Percentiles rank a stretch among this genome's conserved stretches.
These are phyloP conservation scores for Oryzias melastigma DNA, from an alignment of 2,113 vertebrate species.

Conservation along the genomic window DNA sequence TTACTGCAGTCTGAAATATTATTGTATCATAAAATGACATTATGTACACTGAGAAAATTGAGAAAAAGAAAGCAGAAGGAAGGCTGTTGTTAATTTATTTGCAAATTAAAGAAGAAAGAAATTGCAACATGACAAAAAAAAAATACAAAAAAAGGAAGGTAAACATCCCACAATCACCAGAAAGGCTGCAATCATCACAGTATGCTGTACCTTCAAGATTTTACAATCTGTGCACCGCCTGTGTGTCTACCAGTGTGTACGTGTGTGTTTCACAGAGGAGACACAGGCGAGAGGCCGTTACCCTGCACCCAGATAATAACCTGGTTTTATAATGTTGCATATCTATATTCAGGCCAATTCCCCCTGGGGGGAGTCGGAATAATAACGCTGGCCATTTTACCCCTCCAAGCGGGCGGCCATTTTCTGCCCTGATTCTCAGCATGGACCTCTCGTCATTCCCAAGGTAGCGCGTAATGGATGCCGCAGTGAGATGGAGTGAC, in stretches of 20 bases:
- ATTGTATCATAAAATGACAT: conserved; percentile 53
- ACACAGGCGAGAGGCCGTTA: conserved; percentile 70
- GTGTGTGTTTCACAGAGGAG: conserved; percentile 51
- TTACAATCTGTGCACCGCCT: conserved; percentile 35
- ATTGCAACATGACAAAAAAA: conserved; percentile 37
- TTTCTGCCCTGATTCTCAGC: conserved; percentile 76
- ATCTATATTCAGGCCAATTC: conserved; percentile 80
- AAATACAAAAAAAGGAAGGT: conserved; percentile 25
- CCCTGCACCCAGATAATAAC: conserved; percentile 78
- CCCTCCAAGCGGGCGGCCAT: conserved; percentile 70
- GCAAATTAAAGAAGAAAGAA: conserved; percentile 47
- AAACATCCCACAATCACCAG: conserved; percentile 54
- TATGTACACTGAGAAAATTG: conserved; percentile 29
- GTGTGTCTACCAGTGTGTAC: conserved; percentile 47
- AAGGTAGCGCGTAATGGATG: conserved; percentile 77
- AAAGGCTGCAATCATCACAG: conserved; percentile 53
- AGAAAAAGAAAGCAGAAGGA: conserved; percentile 2
- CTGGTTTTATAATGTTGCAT: conserved; percentile 79
- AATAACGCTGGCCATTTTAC: conserved; percentile 77
- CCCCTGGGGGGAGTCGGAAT: conserved; percentile 71
- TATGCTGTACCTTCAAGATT: conserved; percentile 39
- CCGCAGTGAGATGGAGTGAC: conserved; percentile 75
- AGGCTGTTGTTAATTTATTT: conserved; percentile 46
- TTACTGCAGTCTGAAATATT: conserved; percentile 56
- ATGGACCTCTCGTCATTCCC: conserved; percentile 74